phyloP scores from a whole-genome alignment of 1,140 invertebrate genomes.

The Cecropterus lyciades region DNA sequence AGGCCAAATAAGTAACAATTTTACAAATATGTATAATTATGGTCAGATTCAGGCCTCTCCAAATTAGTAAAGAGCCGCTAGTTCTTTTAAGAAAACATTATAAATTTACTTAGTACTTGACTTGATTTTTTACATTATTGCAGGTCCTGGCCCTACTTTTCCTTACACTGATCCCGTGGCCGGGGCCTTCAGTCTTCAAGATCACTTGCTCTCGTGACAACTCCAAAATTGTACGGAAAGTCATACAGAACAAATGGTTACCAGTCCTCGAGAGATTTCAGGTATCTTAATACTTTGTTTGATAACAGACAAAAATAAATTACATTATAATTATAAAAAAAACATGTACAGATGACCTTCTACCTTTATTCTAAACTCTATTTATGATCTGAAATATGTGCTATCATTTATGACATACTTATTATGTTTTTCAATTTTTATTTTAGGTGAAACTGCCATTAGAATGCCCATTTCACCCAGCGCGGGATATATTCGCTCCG shows the following conservation, averaged over 20 bases:
- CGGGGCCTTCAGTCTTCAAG: slow-evolving; percentile 93
- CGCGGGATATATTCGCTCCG: slow-evolving; percentile 93
- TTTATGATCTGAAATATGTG: too few relatives aligned
- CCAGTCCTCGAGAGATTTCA: slow-evolving; percentile 94
- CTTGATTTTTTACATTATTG: slow-evolving; percentile 30
- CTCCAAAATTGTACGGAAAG: slow-evolving; percentile 93
- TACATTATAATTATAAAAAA: too few relatives aligned
- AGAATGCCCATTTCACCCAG: slow-evolving; percentile 95
- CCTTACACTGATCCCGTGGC: slow-evolving; percentile 93
- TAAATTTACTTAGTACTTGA: too few relatives aligned
- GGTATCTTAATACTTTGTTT: slow-evolving; percentile 46
- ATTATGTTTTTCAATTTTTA: background rate
- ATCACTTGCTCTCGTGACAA: slow-evolving; percentile 95
- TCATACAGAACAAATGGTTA: slow-evolving; percentile 95
- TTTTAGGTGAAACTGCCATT: slow-evolving; percentile 88
- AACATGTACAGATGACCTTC: too few relatives aligned
- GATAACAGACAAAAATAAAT: too few relatives aligned
- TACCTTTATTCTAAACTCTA: too few relatives aligned
- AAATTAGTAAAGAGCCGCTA: too few relatives aligned
- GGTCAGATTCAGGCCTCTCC: too few relatives aligned
- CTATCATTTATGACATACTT: too few relatives aligned
- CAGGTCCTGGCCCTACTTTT: slow-evolving; percentile 91
- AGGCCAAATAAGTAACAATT: too few relatives aligned
- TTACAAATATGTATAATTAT: too few relatives aligned
- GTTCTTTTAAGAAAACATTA: too few relatives aligned